Percentiles rank a stretch among this genome's conserved stretches.
phyloP scores from a whole-genome alignment of 2,113 vertebrate species.

The Theristicus caerulescens region DNA sequence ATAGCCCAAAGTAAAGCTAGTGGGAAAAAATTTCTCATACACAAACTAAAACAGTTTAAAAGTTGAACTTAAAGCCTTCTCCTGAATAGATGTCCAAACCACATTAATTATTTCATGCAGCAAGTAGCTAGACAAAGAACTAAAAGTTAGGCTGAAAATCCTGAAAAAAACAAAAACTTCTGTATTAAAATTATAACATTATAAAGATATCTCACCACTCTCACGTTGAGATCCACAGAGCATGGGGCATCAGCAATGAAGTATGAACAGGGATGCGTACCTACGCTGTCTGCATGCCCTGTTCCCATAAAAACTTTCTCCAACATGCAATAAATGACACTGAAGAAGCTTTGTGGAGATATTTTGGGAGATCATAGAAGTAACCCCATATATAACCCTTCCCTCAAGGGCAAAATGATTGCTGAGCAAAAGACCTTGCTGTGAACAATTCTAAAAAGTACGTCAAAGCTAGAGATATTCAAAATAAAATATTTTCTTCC shows the following conservation, averaged over 20 bases:
- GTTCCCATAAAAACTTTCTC: neutral
- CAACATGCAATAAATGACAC: neutral
- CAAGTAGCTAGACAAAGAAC: neutral
- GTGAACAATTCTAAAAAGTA: neutral
- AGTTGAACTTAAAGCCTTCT: conserved; percentile 19
- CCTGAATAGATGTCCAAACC: neutral
- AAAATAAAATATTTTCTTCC: neutral
- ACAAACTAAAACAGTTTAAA: conserved; percentile 4
- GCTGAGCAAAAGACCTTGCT: neutral
- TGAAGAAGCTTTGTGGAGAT: neutral
- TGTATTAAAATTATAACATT: neutral
- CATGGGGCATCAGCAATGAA: neutral
- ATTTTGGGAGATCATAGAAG: neutral
- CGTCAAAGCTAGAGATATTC: neutral
- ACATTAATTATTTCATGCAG: conserved; percentile 1
- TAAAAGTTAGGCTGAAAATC: neutral
- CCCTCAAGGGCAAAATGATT: neutral
- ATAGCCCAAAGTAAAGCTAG: conserved; percentile 31
- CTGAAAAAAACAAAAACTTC: neutral
- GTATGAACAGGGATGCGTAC: neutral
- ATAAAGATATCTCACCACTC: neutral
- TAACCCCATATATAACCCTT: neutral
- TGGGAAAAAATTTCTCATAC: neutral
- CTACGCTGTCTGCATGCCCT: rapidly evolving
- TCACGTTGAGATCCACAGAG: neutral